phyloP scores from a whole-genome alignment of 2,888 invertebrate genomes.

The Germaria angustata region DNA sequence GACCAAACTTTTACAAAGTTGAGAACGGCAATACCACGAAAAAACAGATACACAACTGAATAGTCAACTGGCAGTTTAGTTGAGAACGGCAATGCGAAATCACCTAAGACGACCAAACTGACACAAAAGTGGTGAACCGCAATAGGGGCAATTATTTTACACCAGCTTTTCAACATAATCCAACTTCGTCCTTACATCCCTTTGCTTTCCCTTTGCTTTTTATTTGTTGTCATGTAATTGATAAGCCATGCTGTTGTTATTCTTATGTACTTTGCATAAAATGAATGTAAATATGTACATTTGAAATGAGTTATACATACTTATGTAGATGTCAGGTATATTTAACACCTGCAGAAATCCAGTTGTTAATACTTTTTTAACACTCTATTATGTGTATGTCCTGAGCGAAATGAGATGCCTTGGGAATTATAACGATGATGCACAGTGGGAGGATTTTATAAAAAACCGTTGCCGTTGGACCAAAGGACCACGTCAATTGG shows the following conservation, averaged over 20 bases:
- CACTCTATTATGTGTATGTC: neutral
- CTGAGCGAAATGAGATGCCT: neutral
- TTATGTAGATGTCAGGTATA: neutral
- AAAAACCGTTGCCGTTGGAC: too few relatives aligned
- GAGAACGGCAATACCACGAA: too few relatives aligned
- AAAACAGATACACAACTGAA: too few relatives aligned
- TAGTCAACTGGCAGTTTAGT: too few relatives aligned
- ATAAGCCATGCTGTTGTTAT: constrained; percentile 21
- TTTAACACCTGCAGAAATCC: neutral
- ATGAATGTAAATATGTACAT: neutral
- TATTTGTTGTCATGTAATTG: constrained; percentile 30
- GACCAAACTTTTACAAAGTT: too few relatives aligned
- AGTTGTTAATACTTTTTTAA: neutral
- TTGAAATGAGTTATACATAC: neutral
- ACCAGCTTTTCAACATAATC: constrained; percentile 10
- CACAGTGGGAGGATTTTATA: too few relatives aligned
- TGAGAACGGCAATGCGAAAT: too few relatives aligned
- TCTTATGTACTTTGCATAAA: neutral
- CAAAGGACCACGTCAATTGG: too few relatives aligned
- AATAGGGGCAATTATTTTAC: constrained; percentile 40
- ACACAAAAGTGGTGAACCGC: too few relatives aligned
- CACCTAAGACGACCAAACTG: too few relatives aligned
- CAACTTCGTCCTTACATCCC: neutral
- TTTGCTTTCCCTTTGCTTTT: neutral
- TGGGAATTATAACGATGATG: neutral